phyloP scores from a whole-genome alignment of 2,797 vertebrate species.

The Tolypeutes matacus region DNA sequence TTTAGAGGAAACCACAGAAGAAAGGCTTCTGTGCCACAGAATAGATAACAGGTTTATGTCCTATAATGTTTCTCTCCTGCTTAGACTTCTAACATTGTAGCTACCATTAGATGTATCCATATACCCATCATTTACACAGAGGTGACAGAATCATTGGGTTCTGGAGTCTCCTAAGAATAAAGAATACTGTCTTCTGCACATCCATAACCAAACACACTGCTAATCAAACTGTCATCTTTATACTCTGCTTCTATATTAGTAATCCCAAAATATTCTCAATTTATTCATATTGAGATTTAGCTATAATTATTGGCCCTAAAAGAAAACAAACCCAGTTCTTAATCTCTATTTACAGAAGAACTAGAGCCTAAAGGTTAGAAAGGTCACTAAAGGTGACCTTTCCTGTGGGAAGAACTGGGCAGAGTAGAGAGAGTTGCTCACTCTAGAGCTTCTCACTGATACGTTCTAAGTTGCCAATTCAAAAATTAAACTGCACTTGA shows the following conservation, averaged over 20 bases:
- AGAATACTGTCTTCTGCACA: too few relatives aligned
- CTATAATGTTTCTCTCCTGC: background rate
- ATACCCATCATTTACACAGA: background rate
- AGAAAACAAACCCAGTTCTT: too few relatives aligned
- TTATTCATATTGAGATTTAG: background rate
- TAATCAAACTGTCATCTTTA: background rate
- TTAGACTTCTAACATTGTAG: background rate
- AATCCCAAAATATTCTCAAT: background rate
- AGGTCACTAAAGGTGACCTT: background rate
- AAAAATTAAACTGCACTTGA: too few relatives aligned
- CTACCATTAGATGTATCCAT: background rate
- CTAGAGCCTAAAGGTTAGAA: too few relatives aligned
- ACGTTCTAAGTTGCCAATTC: too few relatives aligned
- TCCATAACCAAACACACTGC: background rate
- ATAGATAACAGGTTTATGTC: too few relatives aligned
- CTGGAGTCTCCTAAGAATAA: background rate
- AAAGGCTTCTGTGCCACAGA: background rate
- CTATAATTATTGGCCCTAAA: background rate
- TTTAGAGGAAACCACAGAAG: background rate
- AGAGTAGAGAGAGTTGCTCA: background rate
- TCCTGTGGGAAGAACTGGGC: background rate
- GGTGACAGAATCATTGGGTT: background rate
- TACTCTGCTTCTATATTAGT: background rate
- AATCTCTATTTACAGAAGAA: background rate
- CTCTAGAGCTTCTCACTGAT: background rate